phyloP scores from a whole-genome alignment of 2,113 vertebrate species.

The Aegithalos caudatus region DNA sequence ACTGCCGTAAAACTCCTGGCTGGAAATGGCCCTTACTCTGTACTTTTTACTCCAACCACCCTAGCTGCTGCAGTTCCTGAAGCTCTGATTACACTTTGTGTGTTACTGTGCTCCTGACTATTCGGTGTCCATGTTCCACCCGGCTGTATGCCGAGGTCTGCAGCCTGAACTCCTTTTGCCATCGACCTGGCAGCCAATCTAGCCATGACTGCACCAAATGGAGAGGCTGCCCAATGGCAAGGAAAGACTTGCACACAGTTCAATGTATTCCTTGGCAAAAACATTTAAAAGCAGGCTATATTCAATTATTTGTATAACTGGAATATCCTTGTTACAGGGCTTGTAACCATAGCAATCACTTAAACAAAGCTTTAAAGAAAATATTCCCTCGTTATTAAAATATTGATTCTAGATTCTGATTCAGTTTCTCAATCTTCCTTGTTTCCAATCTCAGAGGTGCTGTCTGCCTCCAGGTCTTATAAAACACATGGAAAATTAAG shows the following conservation, averaged over 20 bases:
- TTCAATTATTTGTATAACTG: background rate
- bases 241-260: background rate
- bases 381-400: background rate
- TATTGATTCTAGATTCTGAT: background rate
- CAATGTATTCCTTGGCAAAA: background rate
- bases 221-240: background rate
- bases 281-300: background rate
- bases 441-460: background rate
- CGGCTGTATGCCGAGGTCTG: rapidly evolving
- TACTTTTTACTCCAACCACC: background rate
- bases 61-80: background rate
- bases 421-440: background rate
- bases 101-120: background rate
- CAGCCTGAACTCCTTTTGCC: background rate
- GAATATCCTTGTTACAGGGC: conserved; percentile 7
- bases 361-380: conserved; percentile 13
- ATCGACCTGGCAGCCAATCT: background rate
- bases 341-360: conserved; percentile 12
- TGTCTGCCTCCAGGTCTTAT: background rate
- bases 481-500: background rate
- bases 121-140: background rate
- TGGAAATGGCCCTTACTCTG: background rate
- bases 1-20: background rate
- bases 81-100: background rate
- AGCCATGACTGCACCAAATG: background rate